Evolutionary conservation across 1,140 invertebrate species (phyloP).

Genomic region (Sarcophaga peregrina): DNA sequence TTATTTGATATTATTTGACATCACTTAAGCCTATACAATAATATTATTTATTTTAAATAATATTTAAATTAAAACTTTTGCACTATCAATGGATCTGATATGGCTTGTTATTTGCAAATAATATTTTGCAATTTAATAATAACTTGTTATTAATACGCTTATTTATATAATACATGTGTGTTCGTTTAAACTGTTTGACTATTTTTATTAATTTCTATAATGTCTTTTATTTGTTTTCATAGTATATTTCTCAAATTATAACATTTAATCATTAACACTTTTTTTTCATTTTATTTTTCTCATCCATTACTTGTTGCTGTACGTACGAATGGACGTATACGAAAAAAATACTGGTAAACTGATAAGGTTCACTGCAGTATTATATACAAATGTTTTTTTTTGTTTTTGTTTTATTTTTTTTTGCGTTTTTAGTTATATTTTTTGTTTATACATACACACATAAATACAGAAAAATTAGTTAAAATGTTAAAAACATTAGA

Average conservation of each 20-base stretch:
- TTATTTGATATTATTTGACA: no score
- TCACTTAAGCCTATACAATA: no score
- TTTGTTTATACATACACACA: background rate
- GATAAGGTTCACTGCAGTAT: conserved; percentile 24
- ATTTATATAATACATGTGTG: conserved; percentile 5
- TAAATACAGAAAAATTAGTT: background rate
- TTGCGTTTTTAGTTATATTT: background rate
- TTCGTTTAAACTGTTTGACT: conserved; percentile 12
- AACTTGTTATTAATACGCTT: conserved; percentile 8
- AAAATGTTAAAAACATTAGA: background rate
- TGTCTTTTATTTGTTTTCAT: no score
- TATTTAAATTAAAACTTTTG: no score
- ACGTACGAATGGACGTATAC: no score
- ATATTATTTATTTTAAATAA: no score
- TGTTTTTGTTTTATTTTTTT: background rate
- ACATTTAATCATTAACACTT: background rate
- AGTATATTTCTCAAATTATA: background rate
- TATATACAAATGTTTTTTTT: background rate
- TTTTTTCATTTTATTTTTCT: background rate
- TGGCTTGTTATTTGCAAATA: background rate
- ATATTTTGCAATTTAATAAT: conserved; percentile 12
- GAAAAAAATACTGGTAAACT: background rate
- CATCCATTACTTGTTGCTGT: background rate
- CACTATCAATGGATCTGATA: no score
- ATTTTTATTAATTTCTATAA: background rate